Evolutionary conservation across 2,797 vertebrate genomes (phyloP).

Genomic region (Scleropages formosus): DNA sequence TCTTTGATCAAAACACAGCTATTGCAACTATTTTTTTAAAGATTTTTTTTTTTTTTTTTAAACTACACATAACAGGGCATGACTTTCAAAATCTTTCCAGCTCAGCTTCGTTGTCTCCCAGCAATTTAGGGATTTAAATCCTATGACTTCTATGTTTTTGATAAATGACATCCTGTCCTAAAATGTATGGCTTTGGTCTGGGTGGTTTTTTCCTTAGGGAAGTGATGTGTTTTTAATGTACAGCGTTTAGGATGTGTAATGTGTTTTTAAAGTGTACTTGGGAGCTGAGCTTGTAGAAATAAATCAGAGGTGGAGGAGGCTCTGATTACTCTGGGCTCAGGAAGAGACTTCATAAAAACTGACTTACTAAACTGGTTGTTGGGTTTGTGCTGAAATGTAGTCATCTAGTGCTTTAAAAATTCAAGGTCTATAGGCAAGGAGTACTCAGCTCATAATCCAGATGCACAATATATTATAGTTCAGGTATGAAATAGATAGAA

Average conservation of each 20-base stretch:
- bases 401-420: too few species aligned
- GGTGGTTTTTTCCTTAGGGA: neutral
- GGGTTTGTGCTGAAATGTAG: neutral
- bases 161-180: neutral
- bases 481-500: too few species aligned
- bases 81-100: too few species aligned
- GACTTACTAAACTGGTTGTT: neutral
- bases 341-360: neutral
- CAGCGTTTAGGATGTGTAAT: conserved; percentile 23
- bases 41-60: too few species aligned
- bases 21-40: too few species aligned
- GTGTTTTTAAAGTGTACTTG: conserved; percentile 24
- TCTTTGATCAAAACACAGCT: too few species aligned
- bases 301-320: conserved; percentile 9
- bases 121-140: neutral
- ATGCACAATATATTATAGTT: too few species aligned
- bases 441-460: too few species aligned
- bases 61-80: too few species aligned
- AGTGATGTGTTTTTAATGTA: conserved; percentile 24
- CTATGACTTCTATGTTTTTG: neutral
- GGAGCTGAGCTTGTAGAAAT: conserved; percentile 3
- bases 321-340: neutral
- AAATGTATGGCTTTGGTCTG: conserved; percentile 13
- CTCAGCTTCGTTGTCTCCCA: neutral
- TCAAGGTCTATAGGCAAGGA: too few species aligned